These are phyloP conservation scores for Musca domestica DNA, from an alignment of 1,140 invertebrate species.

Conservation along the genomic window DNA sequence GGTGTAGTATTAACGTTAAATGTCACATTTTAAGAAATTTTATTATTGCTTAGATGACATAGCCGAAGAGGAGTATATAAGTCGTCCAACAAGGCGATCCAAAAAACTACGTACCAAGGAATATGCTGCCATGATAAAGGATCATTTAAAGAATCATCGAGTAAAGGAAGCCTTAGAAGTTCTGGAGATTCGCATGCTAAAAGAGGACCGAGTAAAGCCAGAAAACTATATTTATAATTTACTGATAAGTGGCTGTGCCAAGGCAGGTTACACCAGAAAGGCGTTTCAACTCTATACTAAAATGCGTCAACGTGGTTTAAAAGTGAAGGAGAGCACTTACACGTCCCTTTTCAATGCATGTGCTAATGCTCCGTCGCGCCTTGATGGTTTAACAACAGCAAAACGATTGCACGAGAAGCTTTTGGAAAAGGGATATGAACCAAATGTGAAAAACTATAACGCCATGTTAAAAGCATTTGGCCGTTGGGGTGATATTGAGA, in stretches of 20 bases:
- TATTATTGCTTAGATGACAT: slow-evolving; percentile 53
- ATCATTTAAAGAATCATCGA: slow-evolving; percentile 61
- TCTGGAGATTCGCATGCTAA: slow-evolving; percentile 69
- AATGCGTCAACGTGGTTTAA: slow-evolving; percentile 73
- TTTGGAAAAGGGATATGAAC: slow-evolving; percentile 64
- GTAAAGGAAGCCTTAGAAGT: slow-evolving; percentile 73
- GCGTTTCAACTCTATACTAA: slow-evolving; percentile 79
- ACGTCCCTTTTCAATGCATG: slow-evolving; percentile 87
- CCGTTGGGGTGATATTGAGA: slow-evolving; percentile 70
- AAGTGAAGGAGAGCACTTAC: slow-evolving; percentile 68
- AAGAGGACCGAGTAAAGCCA: slow-evolving; percentile 75
- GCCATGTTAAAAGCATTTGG: slow-evolving; percentile 90
- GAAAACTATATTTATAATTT: slow-evolving; percentile 76
- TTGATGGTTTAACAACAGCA: slow-evolving; percentile 66
- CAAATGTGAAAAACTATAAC: slow-evolving; percentile 80
- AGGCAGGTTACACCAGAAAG: slow-evolving; percentile 77
- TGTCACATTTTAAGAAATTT: too few relatives aligned
- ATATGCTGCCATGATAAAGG: slow-evolving; percentile 69
- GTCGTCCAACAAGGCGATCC: slow-evolving; percentile 51
- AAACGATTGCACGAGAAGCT: slow-evolving; percentile 66
- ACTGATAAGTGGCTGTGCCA: slow-evolving; percentile 75
- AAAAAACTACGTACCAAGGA: slow-evolving; percentile 60
- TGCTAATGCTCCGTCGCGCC: slow-evolving; percentile 70
- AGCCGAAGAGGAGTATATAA: slow-evolving; percentile 58
- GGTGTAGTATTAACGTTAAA: neutral